phyloP scores from a whole-genome alignment of 2,888 invertebrate genomes.

The Matsumyia berberina region DNA sequence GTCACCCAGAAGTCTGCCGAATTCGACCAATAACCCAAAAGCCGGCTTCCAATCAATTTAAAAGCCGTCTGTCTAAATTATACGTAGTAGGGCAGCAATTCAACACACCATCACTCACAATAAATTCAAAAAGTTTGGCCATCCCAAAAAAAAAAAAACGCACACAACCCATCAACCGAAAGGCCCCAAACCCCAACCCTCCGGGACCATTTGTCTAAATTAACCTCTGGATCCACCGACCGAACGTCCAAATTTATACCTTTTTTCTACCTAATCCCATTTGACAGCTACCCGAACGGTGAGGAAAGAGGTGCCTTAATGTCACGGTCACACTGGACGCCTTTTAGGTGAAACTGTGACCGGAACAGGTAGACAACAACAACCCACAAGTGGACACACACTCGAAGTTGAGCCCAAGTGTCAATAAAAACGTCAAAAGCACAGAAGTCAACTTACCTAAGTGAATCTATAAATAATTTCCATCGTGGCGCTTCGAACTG shows the following conservation, averaged over 20 bases:
- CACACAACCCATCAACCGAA: background rate
- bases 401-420: constrained; percentile 20
- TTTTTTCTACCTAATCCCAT: constrained; percentile 46
- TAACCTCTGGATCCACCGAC: constrained; percentile 50
- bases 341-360: constrained; percentile 14
- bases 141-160: constrained; percentile 11
- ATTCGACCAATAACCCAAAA: background rate
- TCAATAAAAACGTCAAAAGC: constrained; percentile 14
- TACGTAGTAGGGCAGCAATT: constrained; percentile 19
- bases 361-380: constrained; percentile 24
- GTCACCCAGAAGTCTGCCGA: constrained; percentile 12
- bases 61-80: constrained; percentile 55
- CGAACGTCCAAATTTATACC: constrained; percentile 47
- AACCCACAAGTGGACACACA: constrained; percentile 15
- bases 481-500: constrained; percentile 21
- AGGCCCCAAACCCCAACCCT: constrained; percentile 14
- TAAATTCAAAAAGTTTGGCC: constrained; percentile 44
- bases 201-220: constrained; percentile 62
- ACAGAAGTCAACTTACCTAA: background rate
- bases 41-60: constrained; percentile 43
- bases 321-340: constrained; percentile 55
- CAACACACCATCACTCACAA: constrained; percentile 42
- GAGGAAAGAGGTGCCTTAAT: constrained; percentile 16
- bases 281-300: constrained; percentile 31
- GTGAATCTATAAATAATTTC: background rate